Conservation (phyloP, 37 sponge, comb jelly and placozoan genomes). For the Spongia lamella region DNA sequence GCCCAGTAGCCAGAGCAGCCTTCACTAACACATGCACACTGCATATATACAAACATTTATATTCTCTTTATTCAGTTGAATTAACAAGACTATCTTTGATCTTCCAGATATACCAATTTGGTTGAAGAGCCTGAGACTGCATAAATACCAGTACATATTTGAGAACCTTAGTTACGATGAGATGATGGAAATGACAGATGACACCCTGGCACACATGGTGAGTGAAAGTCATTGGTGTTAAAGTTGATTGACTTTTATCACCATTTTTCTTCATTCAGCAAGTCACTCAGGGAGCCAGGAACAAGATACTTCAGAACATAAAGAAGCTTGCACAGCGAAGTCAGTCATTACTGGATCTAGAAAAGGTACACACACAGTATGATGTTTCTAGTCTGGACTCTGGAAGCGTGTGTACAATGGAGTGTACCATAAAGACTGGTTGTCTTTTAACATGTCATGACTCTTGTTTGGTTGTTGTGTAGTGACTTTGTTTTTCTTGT, state of each 20-base stretch:
- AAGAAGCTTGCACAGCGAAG: slow-evolving; percentile 57
- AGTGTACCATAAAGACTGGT: too few relatives aligned
- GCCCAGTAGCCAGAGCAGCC: too few relatives aligned
- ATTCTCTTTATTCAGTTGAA: too few relatives aligned
- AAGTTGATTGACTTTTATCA: too few relatives aligned
- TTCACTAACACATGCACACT: too few relatives aligned
- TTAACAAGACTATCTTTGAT: background rate
- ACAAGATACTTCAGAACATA: slow-evolving; percentile 81
- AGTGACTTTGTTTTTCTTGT: background rate
- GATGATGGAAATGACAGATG: slow-evolving; percentile 70
- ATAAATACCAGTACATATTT: slow-evolving; percentile 90
- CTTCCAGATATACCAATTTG: slow-evolving; percentile 80
- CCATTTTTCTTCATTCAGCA: slow-evolving; percentile 27
- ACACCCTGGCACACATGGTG: slow-evolving; percentile 66
- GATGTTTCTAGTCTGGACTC: background rate
- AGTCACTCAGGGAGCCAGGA: slow-evolving; percentile 89
- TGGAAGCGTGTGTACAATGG: background rate
- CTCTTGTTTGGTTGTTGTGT: too few relatives aligned
- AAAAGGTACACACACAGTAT: slow-evolving; percentile 63
- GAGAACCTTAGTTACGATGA: slow-evolving; percentile 74
- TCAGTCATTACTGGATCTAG: slow-evolving; percentile 65
- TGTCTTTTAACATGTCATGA: too few relatives aligned
- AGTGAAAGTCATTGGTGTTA: background rate
- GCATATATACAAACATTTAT: too few relatives aligned
- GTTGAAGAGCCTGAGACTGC: slow-evolving; percentile 86